A percentile compares a stretch with the other conserved stretches of the same genome.
phyloP scores from a whole-genome alignment of 2,113 vertebrate genomes.

The Brevimyrus niger region DNA sequence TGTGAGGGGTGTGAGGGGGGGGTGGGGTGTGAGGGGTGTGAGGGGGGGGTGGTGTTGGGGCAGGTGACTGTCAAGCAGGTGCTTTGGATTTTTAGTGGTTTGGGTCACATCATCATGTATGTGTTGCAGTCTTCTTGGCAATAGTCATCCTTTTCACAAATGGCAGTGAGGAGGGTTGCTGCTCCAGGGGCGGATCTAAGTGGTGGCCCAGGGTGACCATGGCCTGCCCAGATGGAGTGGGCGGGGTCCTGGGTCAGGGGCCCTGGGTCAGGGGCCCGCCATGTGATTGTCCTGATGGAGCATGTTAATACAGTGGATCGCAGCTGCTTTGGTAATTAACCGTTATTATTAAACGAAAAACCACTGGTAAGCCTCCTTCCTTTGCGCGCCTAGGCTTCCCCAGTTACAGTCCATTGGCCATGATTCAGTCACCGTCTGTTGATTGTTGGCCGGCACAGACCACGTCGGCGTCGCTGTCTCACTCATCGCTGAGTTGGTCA shows the following conservation, averaged over 20 bases:
- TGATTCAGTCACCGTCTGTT: background rate
- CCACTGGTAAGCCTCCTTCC: background rate
- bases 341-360: background rate
- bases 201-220: background rate
- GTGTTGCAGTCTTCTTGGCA: background rate
- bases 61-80: background rate
- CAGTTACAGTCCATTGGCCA: background rate
- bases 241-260: background rate
- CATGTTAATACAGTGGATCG: background rate
- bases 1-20: background rate
- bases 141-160: background rate
- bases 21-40: background rate
- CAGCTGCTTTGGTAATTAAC: background rate
- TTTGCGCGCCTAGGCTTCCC: background rate
- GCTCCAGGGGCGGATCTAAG: background rate
- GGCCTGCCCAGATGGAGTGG: background rate
- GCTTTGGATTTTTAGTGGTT: background rate
- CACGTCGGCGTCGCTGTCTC: background rate
- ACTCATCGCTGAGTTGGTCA: background rate
- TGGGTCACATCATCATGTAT: background rate
- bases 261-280: background rate
- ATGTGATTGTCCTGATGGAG: background rate
- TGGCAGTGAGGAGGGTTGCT: background rate
- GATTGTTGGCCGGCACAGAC: background rate
- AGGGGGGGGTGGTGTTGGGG: conserved; percentile 17